Evolutionary conservation across 2,113 vertebrate species (phyloP), one percentile per base, ranked within the genome.

Genomic region (Hyla sarda): DNA sequence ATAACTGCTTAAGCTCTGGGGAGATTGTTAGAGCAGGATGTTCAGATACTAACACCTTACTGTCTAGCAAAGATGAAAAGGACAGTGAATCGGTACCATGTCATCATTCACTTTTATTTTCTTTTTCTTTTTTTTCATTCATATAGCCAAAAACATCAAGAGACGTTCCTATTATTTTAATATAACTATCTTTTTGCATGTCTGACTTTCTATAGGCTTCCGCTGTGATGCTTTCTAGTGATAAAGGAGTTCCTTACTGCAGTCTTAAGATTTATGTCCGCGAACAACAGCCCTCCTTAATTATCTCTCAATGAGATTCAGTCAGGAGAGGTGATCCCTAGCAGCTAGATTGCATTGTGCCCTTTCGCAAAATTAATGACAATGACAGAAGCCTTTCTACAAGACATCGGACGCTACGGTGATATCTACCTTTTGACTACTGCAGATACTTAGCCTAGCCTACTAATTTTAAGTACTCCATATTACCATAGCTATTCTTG

Each of bases 271-370:
- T 90, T 86, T 89, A 62, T 89, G 52, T n/a, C 54, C 25, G 23
- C 5, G 25, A 86, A 85, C 73, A 73, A 77, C 80, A 88, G 4
- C 9, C 21, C 1, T 88, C 79, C 90, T 78, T 87, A 84, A 81
- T 89, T 86, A 79, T 83, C 76, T 89, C 89, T 90, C 25, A 82
- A 52, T 47, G 88, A 88, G 85, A 89, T 88, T 81, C 82, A 84
- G 56, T 83, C 67, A 25, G 0, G 0, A 75, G 83, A 76, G 5
- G 37, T 16, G 25, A 41, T 47, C 28, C 17, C 79, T 52, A 74
- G 74, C 32, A 89, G 78, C 65, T 83, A 54, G 75, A 65, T 87
- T 82, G 73, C 65, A 83, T 50, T 77, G 37, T 88, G 77, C 30
- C 73, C 58, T 85, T 87, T 88, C 32, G 87, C 52, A 65, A 86